Base-by-base conservation (phyloP, 2,113 vertebrate genomes). In the Tenebrosternarchus preto region DNA sequence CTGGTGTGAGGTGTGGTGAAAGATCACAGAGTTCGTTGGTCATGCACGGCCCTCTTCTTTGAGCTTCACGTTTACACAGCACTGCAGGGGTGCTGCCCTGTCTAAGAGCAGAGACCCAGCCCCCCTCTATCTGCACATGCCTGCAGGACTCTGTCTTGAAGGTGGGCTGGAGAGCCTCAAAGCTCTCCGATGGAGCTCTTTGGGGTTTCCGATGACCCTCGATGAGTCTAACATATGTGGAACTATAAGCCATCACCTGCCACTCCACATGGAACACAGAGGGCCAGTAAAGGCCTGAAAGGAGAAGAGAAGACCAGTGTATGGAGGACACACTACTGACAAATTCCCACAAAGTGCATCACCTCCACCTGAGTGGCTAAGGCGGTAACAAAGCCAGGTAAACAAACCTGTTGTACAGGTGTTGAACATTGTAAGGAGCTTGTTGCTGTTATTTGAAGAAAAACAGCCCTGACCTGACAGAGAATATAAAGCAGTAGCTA, bases 21-120 rank as follows among this genome's bases (percentile, higher is more conserved):
- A 82, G 80, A 85, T 87, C 82, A 87, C 57, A 85, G 70, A 66
- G 55, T 25, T 67, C 25, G 22, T 43, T 53, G 61, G 68, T 76
- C n/a, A 53, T 69, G 73, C 76, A 76, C 20, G 67, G 69, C 43
- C 19, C 19, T 46, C 53, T 73, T 2, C 12, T 22, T 12, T 77
- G 76, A 82, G n/a, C 79, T 55, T 64, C 12, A 25, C 63, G 78
- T 85, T 82, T 83, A 55, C 72, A 57, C 60, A 36, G 55, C 76
- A 67, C 67, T 15, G 53, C 60, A 83, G 73, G 80, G 31, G 43
- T 56, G 22, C 39, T 2, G 46, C 56, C 69, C 53, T 33, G 50
- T n/a, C 50, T 74, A 57, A 43, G 60, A 68, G 76, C 53, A 50
- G 8, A 27, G 68, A 61, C 8, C 39, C 27, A 50, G 69, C 11